Base-by-base conservation (phyloP, 2,797 vertebrate genomes). In the Pseudochirops cupreus region DNA sequence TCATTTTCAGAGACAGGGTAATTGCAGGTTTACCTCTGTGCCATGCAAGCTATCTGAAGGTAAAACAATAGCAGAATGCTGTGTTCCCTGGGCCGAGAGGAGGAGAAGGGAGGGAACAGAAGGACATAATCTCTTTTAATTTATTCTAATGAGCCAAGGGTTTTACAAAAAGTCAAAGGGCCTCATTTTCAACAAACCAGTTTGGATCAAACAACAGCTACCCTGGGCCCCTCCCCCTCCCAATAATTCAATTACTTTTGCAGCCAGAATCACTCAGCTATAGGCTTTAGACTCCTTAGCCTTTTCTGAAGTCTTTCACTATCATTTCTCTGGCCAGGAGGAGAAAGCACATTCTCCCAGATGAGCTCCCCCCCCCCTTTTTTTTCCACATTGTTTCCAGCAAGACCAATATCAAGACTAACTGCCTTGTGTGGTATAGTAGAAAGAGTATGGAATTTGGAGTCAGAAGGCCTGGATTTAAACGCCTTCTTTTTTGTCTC, bases 111-210 rank as follows among this genome's bases (percentile, higher is more conserved):
- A 39, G 9, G 74, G 52, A 95, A 62, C 96, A 95, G 94, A 95
- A 96, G 96, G 97, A 95, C 56, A 95, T 92, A 14, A 95, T 97
- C 97, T 93, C 95, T 97, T 97, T 94, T 94, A 91, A 97, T 97
- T 97, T 95, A 94, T 96, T 97, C 96, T 97, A 95, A 98, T 96
- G 96, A 97, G 97, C 95, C 92, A 53, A 56, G 96, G 93, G 59
- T 96, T 97, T 97, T 93, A 95, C 96, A 94, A 95, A 97, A 96
- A 96, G 95, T 96, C 93, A 96, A 96, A 97, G 91, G 96, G 91
- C 82, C 92, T 98, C 96, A 92, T 97, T 94, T 96, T 96, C 96
- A 94, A 96, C 95, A 93, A 93, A 26, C 0, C 93, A 93, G 96
- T 91, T 96, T 56, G 82, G 95, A 94, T 96, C 92, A 28, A 87